These are phyloP conservation scores for Mallateleia sp. DNA, from an alignment of 2,888 invertebrate genomes.

Conservation along the genomic window DNA sequence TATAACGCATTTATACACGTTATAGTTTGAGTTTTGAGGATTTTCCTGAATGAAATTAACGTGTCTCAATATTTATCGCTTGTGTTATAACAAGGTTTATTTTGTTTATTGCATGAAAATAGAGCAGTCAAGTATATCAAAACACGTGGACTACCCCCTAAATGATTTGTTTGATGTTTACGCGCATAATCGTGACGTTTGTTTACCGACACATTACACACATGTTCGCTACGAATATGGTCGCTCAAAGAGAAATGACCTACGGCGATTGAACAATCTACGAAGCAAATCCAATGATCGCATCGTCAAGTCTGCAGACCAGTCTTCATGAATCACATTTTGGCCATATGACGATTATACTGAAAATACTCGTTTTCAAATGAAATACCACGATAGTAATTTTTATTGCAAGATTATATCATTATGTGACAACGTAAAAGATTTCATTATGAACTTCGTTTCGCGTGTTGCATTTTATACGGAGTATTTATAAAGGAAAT, in stretches of 20 bases:
- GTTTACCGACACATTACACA: constrained; percentile 62
- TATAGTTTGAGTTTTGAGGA: too few species aligned
- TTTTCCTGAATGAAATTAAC: too few species aligned
- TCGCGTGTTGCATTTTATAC: too few species aligned
- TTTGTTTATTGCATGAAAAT: constrained; percentile 34
- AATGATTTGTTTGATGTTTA: constrained; percentile 56
- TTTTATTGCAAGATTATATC: too few species aligned
- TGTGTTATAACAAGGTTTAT: too few species aligned
- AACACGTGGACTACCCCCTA: constrained; percentile 22
- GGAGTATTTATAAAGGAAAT: too few species aligned
- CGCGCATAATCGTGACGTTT: constrained; percentile 64
- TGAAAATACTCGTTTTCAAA: constrained; percentile 9
- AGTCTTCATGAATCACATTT: constrained; percentile 54
- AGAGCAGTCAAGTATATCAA: constrained; percentile 8
- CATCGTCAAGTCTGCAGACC: constrained; percentile 51
- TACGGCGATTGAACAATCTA: constrained; percentile 63
- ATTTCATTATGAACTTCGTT: too few species aligned
- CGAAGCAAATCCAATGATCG: constrained; percentile 58
- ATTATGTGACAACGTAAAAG: too few species aligned
- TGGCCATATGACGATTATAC: constrained; percentile 51
- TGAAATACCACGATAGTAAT: not conserved
- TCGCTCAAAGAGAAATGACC: constrained; percentile 65
- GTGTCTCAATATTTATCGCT: too few species aligned
- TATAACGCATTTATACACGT: too few species aligned
- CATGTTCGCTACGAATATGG: constrained; percentile 56